Conservation (phyloP, 2,888 invertebrate species). For the Cenopis cana region DNA sequence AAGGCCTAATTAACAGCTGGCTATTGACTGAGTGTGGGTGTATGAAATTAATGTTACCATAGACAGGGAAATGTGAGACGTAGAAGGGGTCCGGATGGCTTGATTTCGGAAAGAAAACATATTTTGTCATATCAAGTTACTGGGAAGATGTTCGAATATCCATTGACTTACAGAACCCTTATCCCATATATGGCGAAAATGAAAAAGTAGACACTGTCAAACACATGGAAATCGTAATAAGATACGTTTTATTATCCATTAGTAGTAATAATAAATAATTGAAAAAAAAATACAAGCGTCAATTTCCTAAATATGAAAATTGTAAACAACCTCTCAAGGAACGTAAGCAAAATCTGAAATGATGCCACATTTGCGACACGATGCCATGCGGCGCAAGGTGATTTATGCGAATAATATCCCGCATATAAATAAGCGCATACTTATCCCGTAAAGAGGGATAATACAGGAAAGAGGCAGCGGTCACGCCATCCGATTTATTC, state of each 20-base stretch:
- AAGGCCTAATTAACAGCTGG: conserved; percentile 25
- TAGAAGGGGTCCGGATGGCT: not conserved
- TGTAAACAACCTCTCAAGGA: conserved; percentile 9
- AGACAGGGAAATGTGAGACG: conserved; percentile 7
- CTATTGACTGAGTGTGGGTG: conserved; percentile 29
- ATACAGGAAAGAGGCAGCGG: conserved; percentile 19
- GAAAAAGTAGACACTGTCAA: no score
- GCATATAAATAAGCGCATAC: conserved; percentile 34
- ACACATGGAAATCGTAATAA: no score
- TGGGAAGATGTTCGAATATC: no score
- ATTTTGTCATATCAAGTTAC: conserved; percentile 10
- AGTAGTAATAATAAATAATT: no score
- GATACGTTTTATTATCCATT: no score
- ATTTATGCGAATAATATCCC: conserved; percentile 39
- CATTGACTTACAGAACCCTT: no score
- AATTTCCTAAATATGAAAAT: not conserved
- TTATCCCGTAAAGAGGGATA: conserved; percentile 20
- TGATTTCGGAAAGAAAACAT: conserved; percentile 15
- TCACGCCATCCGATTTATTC: conserved; percentile 9
- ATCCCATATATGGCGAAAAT: no score
- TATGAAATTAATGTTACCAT: conserved; percentile 11
- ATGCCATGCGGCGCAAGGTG: conserved; percentile 20
- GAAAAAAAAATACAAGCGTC: not conserved
- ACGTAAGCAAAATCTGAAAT: conserved; percentile 21
- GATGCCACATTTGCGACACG: conserved; percentile 21